Evolutionary conservation across 2,888 invertebrate genomes (phyloP).

Genomic region (Gandaritis pyraliata): DNA sequence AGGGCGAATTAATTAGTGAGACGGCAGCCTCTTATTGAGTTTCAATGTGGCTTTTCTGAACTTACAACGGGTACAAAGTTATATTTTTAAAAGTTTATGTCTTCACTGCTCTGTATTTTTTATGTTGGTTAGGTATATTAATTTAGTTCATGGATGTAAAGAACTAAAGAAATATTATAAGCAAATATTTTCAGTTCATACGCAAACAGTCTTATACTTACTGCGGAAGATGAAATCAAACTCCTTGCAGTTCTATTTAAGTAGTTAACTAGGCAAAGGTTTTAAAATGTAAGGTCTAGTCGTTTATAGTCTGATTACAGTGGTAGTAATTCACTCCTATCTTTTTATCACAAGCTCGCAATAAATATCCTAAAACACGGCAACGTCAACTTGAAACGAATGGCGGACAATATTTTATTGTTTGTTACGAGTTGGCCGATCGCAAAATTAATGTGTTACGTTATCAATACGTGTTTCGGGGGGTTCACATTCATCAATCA

Average conservation of each 20-base stretch:
- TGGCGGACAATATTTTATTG: conserved; percentile 55
- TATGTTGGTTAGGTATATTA: too few species aligned
- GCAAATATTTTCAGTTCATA: too few species aligned
- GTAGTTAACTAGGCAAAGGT: neutral
- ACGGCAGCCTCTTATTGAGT: conserved; percentile 55
- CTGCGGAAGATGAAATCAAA: too few species aligned
- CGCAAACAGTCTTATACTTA: too few species aligned
- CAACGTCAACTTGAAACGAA: conserved; percentile 48
- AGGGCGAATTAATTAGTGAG: conserved; percentile 68
- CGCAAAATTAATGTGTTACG: conserved; percentile 65
- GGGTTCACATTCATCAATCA: conserved; percentile 76
- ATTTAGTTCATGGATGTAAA: too few species aligned
- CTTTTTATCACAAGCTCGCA: conserved; percentile 31
- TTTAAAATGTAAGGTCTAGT: conserved; percentile 1
- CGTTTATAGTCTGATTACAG: conserved; percentile 20
- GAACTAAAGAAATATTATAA: too few species aligned
- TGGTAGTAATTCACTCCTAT: conserved; percentile 30
- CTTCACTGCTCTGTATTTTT: too few species aligned
- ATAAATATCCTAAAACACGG: conserved; percentile 44
- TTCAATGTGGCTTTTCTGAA: conserved; percentile 46
- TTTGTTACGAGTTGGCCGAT: conserved; percentile 46
- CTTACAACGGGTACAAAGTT: neutral
- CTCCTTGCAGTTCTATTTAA: too few species aligned
- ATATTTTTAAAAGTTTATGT: neutral
- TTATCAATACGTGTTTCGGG: conserved; percentile 69